Evolutionary conservation across 2,888 invertebrate genomes (phyloP).

Genomic region (Oeneis ivallda): DNA sequence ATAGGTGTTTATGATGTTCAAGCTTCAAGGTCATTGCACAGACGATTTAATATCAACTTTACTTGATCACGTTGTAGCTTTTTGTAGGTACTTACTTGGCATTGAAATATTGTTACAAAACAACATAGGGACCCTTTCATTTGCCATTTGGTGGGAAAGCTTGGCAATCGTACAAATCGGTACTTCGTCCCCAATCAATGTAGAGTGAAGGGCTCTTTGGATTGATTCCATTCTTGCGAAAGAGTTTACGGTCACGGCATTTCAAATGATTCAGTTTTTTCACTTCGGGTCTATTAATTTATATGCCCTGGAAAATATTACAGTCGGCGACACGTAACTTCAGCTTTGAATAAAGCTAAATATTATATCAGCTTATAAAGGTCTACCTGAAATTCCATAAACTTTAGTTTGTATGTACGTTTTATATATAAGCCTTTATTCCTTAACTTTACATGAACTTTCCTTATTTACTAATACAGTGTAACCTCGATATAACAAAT

Average conservation of each 20-base stretch:
- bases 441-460: no score
- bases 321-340: no score
- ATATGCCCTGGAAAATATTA: no score
- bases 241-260: conserved; percentile 15
- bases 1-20: neutral
- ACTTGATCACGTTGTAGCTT: neutral
- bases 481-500: no score
- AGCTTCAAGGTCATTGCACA: neutral
- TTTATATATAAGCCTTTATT: no score
- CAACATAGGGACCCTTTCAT: conserved; percentile 1
- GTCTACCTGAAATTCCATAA: no score
- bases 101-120: conserved; percentile 29
- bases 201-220: conserved; percentile 25
- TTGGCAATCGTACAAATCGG: conserved; percentile 25
- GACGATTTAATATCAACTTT: neutral
- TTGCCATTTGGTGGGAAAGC: conserved; percentile 20
- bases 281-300: no score
- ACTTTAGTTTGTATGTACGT: no score
- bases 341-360: no score
- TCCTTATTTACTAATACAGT: no score
- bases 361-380: no score
- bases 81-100: conserved; percentile 13
- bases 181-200: conserved; percentile 14
- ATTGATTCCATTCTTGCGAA: conserved; percentile 21
- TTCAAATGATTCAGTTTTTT: conserved; percentile 1